Percentiles rank a stretch among this genome's conserved stretches.
These are phyloP conservation scores for Cheirogaleus medius DNA, from an alignment of 2,113 vertebrate genomes.

Conservation along the genomic window DNA sequence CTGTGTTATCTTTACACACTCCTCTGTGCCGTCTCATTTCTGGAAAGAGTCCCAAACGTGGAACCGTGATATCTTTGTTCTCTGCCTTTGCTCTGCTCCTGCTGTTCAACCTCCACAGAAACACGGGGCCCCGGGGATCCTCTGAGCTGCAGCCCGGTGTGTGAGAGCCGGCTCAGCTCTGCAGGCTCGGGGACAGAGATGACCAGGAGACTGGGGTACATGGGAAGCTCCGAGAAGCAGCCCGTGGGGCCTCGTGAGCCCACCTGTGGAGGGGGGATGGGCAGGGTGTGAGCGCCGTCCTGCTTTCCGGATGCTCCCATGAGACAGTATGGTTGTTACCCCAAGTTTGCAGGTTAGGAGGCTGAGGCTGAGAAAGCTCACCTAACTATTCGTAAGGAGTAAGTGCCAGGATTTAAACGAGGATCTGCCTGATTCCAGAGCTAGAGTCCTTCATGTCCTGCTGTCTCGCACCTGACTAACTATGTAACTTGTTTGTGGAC, in stretches of 20 bases:
- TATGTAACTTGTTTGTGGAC: not conserved
- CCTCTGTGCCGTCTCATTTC: not conserved
- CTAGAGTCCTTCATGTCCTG: not conserved
- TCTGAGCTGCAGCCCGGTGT: not conserved
- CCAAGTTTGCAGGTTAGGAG: not conserved
- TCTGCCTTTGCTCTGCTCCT: not conserved
- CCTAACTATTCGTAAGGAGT: not conserved
- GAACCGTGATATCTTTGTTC: not conserved
- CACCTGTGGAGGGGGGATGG: not conserved
- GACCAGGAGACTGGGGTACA: not conserved
- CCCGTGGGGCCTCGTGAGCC: not conserved
- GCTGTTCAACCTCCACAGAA: not conserved
- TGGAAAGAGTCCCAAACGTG: not conserved
- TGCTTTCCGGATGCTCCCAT: not conserved
- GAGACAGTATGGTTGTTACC: not conserved
- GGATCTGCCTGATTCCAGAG: not conserved
- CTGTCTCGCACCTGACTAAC: not conserved
- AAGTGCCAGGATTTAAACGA: not conserved
- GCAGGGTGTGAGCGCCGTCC: not conserved
- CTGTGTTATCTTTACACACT: not conserved
- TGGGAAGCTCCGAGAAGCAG: not conserved
- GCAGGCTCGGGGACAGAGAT: not conserved
- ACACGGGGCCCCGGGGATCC: not conserved
- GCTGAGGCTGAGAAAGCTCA: not conserved
- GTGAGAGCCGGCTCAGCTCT: not conserved